Conservation (phyloP, 2,797 vertebrate genomes). For the Echeneis naucrates region DNA sequence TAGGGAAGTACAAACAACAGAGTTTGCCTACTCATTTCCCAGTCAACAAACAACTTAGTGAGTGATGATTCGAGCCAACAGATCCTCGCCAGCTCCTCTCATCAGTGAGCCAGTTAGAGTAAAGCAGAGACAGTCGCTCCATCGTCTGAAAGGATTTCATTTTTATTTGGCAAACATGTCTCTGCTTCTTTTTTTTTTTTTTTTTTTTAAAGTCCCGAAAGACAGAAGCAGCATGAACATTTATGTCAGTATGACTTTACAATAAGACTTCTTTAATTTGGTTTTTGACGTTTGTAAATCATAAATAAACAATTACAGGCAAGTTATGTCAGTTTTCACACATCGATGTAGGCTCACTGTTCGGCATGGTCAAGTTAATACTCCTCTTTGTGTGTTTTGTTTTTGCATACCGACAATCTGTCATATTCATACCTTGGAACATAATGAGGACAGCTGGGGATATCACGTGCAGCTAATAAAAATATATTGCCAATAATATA, state of each 20-base stretch:
- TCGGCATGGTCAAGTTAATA: too few relatives aligned
- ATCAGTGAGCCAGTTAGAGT: conserved; percentile 9
- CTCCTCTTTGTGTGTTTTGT: too few relatives aligned
- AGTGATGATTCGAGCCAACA: conserved; percentile 5
- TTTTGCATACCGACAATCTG: too few relatives aligned
- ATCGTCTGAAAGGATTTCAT: conserved; percentile 17
- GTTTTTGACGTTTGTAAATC: too few relatives aligned
- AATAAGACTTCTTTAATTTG: too few relatives aligned
- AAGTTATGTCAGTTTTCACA: too few relatives aligned
- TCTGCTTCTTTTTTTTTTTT: background rate
- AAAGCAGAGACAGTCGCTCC: background rate
- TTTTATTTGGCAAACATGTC: conserved; percentile 27
- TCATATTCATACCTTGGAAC: too few relatives aligned
- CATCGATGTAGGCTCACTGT: too few relatives aligned
- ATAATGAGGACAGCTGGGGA: too few relatives aligned
- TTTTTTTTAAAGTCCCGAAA: background rate
- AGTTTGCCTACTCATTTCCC: conserved; percentile 50
- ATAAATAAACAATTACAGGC: too few relatives aligned
- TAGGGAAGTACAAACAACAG: conserved; percentile 67
- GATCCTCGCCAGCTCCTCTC: conserved; percentile 6
- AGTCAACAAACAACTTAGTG: conserved; percentile 46
- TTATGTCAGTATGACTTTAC: background rate
- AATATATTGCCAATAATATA: too few relatives aligned
- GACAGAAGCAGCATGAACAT: background rate
- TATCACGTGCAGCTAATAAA: too few relatives aligned